These are phyloP conservation scores for Coelinius sp. DNA, from an alignment of 2,888 invertebrate genomes.

Conservation along the genomic window DNA sequence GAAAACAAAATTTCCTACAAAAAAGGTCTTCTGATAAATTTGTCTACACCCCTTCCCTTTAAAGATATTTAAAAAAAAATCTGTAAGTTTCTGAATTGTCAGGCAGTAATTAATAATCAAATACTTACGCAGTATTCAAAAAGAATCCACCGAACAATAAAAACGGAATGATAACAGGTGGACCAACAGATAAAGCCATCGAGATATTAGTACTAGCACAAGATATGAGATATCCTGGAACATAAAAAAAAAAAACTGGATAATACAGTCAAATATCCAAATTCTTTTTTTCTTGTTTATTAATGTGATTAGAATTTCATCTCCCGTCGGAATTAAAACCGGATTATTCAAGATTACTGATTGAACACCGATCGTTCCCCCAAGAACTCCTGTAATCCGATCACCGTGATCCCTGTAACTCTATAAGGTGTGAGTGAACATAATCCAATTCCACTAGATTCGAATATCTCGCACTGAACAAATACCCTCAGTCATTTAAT, in stretches of 20 bases:
- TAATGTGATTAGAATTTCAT: constrained; percentile 4
- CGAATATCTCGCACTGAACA: constrained; percentile 33
- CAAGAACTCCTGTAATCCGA: constrained; percentile 27
- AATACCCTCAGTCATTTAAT: background rate
- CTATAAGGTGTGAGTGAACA: constrained; percentile 48
- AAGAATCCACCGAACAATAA: constrained; percentile 97
- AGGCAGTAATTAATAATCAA: background rate
- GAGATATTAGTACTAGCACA: constrained; percentile 86
- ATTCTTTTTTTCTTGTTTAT: background rate
- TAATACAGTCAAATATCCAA: constrained; percentile 4
- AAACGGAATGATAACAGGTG: constrained; percentile 93
- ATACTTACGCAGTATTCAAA: constrained; percentile 85
- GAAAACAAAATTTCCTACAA: no score
- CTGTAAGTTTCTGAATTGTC: background rate
- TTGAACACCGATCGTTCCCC: constrained; percentile 22
- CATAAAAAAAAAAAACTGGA: constrained; percentile 19
- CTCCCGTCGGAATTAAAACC: background rate
- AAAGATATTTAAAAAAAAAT: no score
- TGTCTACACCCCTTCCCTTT: no score
- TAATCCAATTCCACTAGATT: constrained; percentile 35
- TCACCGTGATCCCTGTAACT: constrained; percentile 41
- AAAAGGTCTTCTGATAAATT: no score
- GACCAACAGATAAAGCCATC: constrained; percentile 91
- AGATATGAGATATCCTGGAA: constrained; percentile 90
- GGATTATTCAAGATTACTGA: constrained; percentile 13